A percentile compares a stretch with the other conserved stretches of the same genome.
These are phyloP conservation scores for Nasonia oneida DNA, from an alignment of 2,888 invertebrate species.

Conservation along the genomic window DNA sequence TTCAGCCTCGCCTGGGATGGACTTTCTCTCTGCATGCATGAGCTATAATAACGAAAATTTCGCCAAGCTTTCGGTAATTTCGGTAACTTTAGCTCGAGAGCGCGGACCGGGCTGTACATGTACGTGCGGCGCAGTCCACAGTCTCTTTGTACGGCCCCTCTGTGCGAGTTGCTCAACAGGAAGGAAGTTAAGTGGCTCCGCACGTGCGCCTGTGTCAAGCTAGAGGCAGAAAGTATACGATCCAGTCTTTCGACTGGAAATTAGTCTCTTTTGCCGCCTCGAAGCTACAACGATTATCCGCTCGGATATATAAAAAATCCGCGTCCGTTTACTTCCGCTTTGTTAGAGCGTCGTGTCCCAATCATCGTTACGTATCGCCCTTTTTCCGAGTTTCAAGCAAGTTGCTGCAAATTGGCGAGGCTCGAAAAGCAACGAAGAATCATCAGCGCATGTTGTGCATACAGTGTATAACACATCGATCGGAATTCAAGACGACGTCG, in stretches of 20 bases:
- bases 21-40: constrained; percentile 28
- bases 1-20: constrained; percentile 5
- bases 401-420: background rate
- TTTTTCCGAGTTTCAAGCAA: background rate
- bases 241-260: constrained; percentile 24
- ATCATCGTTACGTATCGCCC: background rate
- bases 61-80: constrained; percentile 61
- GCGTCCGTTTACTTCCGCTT: background rate
- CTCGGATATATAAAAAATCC: background rate
- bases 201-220: background rate
- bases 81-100: constrained; percentile 50
- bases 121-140: background rate
- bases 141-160: constrained; percentile 36
- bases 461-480: too few species aligned
- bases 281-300: background rate
- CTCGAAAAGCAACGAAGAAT: background rate
- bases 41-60: constrained; percentile 61
- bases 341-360: background rate
- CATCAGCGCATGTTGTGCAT: background rate
- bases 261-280: background rate
- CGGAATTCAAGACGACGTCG: background rate
- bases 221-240: background rate
- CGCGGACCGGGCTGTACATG: background rate
- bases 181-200: constrained; percentile 41
- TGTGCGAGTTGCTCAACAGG: constrained; percentile 42